These are phyloP conservation scores for Gerosis bhagava DNA, from an alignment of 2,888 invertebrate genomes.

Conservation along the genomic window DNA sequence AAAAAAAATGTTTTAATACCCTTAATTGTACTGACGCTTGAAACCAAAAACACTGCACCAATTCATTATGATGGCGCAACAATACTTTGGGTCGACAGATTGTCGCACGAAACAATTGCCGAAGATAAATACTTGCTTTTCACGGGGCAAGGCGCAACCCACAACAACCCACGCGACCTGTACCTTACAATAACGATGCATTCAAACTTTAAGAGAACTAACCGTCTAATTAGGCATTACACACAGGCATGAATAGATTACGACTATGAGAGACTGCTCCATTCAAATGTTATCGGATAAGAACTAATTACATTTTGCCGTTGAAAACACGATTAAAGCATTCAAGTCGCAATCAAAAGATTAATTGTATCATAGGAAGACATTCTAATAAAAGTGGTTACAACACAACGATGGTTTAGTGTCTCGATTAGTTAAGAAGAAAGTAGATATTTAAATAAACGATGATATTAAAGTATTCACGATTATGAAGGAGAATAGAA, in stretches of 20 bases:
- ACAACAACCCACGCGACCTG: constrained; percentile 51
- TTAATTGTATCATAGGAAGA: constrained; percentile 23
- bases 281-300: constrained; percentile 68
- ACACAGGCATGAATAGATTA: constrained; percentile 51
- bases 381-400: constrained; percentile 21
- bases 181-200: constrained; percentile 59
- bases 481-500: no score
- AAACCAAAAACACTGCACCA: constrained; percentile 9
- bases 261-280: constrained; percentile 55
- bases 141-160: constrained; percentile 37
- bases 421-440: constrained; percentile 4
- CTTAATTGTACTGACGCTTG: no score
- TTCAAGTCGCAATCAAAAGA: constrained; percentile 25
- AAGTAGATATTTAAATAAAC: neutral
- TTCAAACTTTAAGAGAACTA: constrained; percentile 52
- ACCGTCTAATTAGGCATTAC: constrained; percentile 64
- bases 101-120: constrained; percentile 26
- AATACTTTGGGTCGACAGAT: constrained; percentile 13
- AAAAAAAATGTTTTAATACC: no score
- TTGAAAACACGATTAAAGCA: constrained; percentile 23
- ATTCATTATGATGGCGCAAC: constrained; percentile 13
- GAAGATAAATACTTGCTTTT: constrained; percentile 25
- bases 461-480: no score
- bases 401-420: constrained; percentile 2
- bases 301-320: constrained; percentile 56